phyloP scores from a whole-genome alignment of 2,888 invertebrate genomes.

The Plagodis dolabraria region DNA sequence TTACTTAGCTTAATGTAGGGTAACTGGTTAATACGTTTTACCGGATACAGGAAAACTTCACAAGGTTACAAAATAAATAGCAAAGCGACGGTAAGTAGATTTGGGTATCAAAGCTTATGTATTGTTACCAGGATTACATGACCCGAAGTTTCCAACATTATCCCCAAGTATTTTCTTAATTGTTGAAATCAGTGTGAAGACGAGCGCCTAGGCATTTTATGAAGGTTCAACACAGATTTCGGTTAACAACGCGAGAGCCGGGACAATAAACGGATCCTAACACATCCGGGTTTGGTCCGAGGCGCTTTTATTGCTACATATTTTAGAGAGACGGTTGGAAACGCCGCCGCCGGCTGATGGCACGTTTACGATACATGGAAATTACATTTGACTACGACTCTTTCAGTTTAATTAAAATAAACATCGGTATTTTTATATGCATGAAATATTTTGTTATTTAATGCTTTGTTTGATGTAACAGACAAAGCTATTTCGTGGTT shows the following conservation, averaged over 20 bases:
- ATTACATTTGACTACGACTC: constrained; percentile 48
- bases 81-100: too few species aligned
- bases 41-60: neutral
- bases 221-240: constrained; percentile 63
- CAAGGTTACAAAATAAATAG: too few species aligned
- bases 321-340: constrained; percentile 62
- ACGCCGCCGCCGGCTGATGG: constrained; percentile 48
- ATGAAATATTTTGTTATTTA: constrained; percentile 22
- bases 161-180: constrained; percentile 25
- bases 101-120: too few species aligned
- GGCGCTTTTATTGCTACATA: constrained; percentile 75
- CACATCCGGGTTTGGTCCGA: constrained; percentile 71
- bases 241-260: constrained; percentile 62
- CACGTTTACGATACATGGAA: constrained; percentile 60
- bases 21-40: constrained; percentile 30
- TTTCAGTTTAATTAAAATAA: constrained; percentile 37
- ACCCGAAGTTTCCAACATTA: neutral
- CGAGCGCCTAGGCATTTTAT: constrained; percentile 48
- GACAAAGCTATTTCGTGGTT: neutral
- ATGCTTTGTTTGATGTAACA: constrained; percentile 3
- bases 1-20: constrained; percentile 26
- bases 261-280: constrained; percentile 75
- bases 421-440: constrained; percentile 25
- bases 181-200: constrained; percentile 23
- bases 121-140: too few species aligned